Conservation (phyloP, 1,140 invertebrate species). For the Daktulosphaira vitifoliae region DNA sequence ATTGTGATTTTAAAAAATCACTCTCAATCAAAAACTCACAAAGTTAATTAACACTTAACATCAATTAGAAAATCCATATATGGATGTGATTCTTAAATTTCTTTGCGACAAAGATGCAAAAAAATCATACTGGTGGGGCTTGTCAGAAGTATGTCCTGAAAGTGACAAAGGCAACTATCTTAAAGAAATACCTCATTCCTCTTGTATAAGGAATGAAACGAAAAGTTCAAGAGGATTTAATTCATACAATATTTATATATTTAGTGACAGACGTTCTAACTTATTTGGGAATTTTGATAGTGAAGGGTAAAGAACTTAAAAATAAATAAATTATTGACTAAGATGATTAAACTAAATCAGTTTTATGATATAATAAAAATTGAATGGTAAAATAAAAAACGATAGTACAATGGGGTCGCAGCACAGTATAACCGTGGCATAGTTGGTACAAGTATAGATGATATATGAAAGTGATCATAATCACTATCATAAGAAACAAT, state of each 20-base stretch:
- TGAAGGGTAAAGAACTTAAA: slow-evolving; percentile 8
- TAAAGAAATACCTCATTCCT: slow-evolving; percentile 7
- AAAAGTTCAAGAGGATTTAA: neutral
- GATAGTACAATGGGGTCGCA: too few relatives aligned
- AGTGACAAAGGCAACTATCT: neutral
- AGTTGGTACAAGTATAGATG: too few relatives aligned
- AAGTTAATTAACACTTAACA: too few relatives aligned
- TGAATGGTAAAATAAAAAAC: too few relatives aligned
- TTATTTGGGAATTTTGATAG: neutral
- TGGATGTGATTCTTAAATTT: neutral
- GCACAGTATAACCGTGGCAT: too few relatives aligned
- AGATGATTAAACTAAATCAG: too few relatives aligned
- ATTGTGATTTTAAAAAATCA: too few relatives aligned
- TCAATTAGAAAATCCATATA: slow-evolving; percentile 11
- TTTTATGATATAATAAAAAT: too few relatives aligned
- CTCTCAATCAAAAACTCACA: too few relatives aligned
- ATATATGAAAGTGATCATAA: too few relatives aligned
- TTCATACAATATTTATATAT: slow-evolving; percentile 15
- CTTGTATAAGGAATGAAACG: neutral
- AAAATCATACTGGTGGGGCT: neutral
- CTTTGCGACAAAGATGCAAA: neutral
- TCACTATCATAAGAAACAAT: too few relatives aligned
- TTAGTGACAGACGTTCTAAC: slow-evolving; percentile 1
- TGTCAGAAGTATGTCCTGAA: neutral
- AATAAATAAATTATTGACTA: neutral